Conservation (phyloP, 1,140 invertebrate species). For the Calliphora vicina region DNA sequence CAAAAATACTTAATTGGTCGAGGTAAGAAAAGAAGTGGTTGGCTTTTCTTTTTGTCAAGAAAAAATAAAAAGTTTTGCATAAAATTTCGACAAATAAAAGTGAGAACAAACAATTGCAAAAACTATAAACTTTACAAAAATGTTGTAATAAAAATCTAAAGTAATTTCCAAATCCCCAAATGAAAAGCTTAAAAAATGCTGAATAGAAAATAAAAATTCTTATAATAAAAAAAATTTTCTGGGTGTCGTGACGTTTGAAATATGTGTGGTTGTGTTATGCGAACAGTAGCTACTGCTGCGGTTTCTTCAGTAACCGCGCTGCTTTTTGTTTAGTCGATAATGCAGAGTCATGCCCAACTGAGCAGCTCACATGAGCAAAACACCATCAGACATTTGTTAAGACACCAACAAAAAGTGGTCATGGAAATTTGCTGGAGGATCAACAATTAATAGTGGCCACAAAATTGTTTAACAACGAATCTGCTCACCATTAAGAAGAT, state of each 20-base stretch:
- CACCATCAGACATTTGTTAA: no score
- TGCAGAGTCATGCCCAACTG: no score
- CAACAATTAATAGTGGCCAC: no score
- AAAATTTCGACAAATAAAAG: background rate
- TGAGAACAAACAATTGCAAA: background rate
- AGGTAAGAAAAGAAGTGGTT: slow-evolving; percentile 42
- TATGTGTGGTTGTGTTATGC: slow-evolving; percentile 41
- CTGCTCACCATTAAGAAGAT: no score
- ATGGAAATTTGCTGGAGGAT: no score
- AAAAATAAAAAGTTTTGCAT: slow-evolving; percentile 38
- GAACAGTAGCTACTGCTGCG: slow-evolving; percentile 37
- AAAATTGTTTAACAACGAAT: no score
- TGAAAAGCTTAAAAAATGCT: background rate
- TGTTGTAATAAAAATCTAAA: no score
- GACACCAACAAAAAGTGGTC: no score
- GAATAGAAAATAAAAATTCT: background rate
- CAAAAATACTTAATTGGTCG: slow-evolving; percentile 51
- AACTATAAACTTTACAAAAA: no score
- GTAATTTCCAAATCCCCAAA: background rate
- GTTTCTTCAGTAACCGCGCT: background rate
- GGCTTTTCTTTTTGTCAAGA: slow-evolving; percentile 20
- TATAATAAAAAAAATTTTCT: slow-evolving; percentile 46
- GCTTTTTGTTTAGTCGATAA: slow-evolving; percentile 4
- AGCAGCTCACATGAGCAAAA: no score
- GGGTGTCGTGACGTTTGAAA: slow-evolving; percentile 53